Percentiles rank a stretch among this genome's conserved stretches.
These are phyloP conservation scores for Rotaria socialis DNA, from an alignment of 2,888 invertebrate genomes.

Conservation along the genomic window DNA sequence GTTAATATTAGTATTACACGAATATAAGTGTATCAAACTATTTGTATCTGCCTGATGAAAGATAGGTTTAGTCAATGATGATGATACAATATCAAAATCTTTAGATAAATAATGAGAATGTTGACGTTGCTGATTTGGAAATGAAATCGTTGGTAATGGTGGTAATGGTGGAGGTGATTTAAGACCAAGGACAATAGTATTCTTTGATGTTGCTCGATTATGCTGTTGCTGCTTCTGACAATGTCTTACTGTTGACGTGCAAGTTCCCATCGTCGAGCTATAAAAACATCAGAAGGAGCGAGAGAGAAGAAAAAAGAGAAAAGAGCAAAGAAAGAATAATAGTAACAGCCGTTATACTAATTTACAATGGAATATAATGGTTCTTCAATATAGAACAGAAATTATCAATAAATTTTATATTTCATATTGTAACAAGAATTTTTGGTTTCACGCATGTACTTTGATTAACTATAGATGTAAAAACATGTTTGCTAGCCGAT, in stretches of 20 bases:
- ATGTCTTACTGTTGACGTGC: slow-evolving; percentile 4
- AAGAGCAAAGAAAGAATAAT: not conserved
- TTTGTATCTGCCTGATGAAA: not conserved
- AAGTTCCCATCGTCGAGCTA: slow-evolving; percentile 18
- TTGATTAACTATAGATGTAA: not conserved
- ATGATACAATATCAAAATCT: not conserved
- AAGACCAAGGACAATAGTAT: not conserved
- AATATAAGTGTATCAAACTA: slow-evolving; percentile 3
- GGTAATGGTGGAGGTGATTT: not conserved
- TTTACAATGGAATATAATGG: not conserved
- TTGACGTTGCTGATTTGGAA: not conserved
- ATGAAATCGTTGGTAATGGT: not conserved
- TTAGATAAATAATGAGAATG: not conserved
- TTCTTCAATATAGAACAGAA: not conserved
- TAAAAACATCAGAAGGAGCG: not conserved
- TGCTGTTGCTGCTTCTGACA: not conserved
- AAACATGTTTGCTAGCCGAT: not conserved
- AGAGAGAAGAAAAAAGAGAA: not conserved
- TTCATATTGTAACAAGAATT: not conserved
- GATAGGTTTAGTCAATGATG: not conserved
- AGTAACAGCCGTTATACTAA: slow-evolving; percentile 8
- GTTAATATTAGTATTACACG: not conserved
- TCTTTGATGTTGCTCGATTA: not conserved
- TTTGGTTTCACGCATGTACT: not conserved
- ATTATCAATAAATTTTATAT: not conserved